phyloP scores from a whole-genome alignment of 1,140 invertebrate genomes.

The Caenorhabditis latens region DNA sequence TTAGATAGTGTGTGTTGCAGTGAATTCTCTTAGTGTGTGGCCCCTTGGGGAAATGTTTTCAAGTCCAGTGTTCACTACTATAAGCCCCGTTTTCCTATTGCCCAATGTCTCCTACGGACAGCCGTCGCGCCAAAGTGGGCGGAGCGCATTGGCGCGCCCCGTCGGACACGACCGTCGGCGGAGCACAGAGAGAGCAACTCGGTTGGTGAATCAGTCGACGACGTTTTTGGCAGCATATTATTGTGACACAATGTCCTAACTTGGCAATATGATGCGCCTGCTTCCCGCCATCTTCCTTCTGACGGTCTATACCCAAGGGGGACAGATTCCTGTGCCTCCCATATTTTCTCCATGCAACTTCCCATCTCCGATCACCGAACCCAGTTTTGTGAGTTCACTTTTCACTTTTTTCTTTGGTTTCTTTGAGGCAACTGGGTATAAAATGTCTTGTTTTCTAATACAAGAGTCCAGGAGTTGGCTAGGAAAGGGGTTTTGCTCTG shows the following conservation, averaged over 20 bases:
- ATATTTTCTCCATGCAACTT: slow-evolving; percentile 51
- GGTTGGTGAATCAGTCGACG: slow-evolving; percentile 43
- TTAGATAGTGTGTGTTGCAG: background rate
- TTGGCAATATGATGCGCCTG: slow-evolving; percentile 41
- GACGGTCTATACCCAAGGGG: slow-evolving; percentile 45
- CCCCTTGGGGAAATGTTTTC: slow-evolving; percentile 14
- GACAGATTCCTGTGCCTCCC: slow-evolving; percentile 54
- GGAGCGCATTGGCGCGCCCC: slow-evolving; percentile 47
- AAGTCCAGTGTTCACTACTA: slow-evolving; percentile 49
- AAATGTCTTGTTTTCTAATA: too few relatives aligned
- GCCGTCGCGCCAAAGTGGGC: slow-evolving; percentile 42
- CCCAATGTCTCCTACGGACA: slow-evolving; percentile 48
- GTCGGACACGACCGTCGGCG: slow-evolving; percentile 29
- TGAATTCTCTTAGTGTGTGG: slow-evolving; percentile 36
- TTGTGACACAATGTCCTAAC: slow-evolving; percentile 41
- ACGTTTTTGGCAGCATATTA: slow-evolving; percentile 47
- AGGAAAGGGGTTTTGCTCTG: background rate
- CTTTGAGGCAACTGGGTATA: background rate
- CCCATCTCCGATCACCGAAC: slow-evolving; percentile 50
- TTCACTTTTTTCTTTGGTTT: background rate
- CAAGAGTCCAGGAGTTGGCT: background rate
- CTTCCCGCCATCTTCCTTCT: slow-evolving; percentile 17
- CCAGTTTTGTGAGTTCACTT: slow-evolving; percentile 34
- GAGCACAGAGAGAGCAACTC: slow-evolving; percentile 30
- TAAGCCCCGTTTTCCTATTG: slow-evolving; percentile 49